Base-by-base conservation (phyloP, 2,113 vertebrate genomes). In the Anhinga rufa region DNA sequence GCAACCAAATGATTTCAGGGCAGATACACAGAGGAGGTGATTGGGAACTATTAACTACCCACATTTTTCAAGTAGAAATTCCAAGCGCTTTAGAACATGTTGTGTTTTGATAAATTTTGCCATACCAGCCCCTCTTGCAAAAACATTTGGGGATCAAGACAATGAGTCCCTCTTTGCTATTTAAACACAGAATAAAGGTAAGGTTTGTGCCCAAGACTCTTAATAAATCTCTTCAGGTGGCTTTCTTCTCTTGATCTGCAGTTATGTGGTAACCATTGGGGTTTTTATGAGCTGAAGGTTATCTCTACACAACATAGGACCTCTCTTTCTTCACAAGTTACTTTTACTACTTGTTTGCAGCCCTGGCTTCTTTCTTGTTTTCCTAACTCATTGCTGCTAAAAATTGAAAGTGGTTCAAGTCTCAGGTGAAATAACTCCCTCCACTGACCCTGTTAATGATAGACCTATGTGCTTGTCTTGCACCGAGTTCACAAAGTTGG, bases 341-440 rank as follows among this genome's bases (percentile, higher is more conserved):
- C 75, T 94, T 91, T 89, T 82, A 74, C 38, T 71, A 10, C 40
- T 88, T 80, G 66, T 82, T 95, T 77, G 93, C 51, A 88, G 48
- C 55, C 1, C 0, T 70, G 55, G 38, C 20, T 85, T 68, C 48
- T 94, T 88, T 91, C 78, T 95, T 96, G 71, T 88, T 87, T 95
- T 92, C 78, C 65, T 88, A 95, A 95, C 40, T 38, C 52, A 22
- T 22, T 75, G 74, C 51, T 85, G 77, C 88, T 82, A 82, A 93
- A 94, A 95, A 96, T 51, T 78, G 82, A 91, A 97, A 96, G 94
- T 91, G 71, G 21, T 75, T 92, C 85, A 70, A 78, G 81, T 86
- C 71, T 79, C 64, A 75, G 76, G 55, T 93, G 86, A 92, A 94
- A 49, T 49, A 95, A 94, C 54, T 87, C 70, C 69, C 71, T 81